These are phyloP conservation scores for Gymnodraco acuticeps DNA, from an alignment of 2,797 vertebrate genomes.

Conservation along the genomic window DNA sequence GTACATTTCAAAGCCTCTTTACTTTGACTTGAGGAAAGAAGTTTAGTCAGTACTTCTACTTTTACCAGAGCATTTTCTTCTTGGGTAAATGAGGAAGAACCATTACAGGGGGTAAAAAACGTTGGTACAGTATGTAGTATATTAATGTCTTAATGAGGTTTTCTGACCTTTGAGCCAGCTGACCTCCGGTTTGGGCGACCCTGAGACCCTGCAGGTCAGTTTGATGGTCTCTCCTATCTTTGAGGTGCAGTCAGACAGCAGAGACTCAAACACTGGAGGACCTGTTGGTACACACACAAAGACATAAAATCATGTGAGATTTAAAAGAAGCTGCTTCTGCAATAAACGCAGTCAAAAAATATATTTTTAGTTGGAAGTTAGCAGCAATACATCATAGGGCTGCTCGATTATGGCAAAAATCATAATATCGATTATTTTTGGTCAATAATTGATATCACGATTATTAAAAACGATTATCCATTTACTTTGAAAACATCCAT, in stretches of 20 bases:
- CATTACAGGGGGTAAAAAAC: not conserved
- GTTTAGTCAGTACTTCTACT: too few relatives aligned
- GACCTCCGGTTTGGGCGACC: slow-evolving; percentile 89
- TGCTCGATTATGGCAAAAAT: too few relatives aligned
- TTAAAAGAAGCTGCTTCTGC: too few relatives aligned
- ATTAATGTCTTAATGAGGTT: not conserved
- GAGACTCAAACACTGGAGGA: slow-evolving; percentile 90
- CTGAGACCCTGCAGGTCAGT: slow-evolving; percentile 91
- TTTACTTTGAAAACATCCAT: too few relatives aligned
- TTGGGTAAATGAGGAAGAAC: not conserved
- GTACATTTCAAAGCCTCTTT: too few relatives aligned
- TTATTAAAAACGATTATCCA: too few relatives aligned
- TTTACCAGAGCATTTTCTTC: not conserved
- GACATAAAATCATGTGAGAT: not conserved
- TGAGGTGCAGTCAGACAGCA: slow-evolving; percentile 88
- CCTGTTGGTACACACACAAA: slow-evolving; percentile 74
- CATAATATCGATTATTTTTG: too few relatives aligned
- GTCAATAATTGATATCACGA: too few relatives aligned
- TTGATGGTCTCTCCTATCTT: slow-evolving; percentile 94
- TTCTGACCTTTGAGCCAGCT: slow-evolving; percentile 95
- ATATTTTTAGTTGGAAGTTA: too few relatives aligned
- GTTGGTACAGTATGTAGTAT: not conserved
- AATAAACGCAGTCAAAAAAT: too few relatives aligned
- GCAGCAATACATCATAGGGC: too few relatives aligned
- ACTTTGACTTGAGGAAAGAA: too few relatives aligned